phyloP scores from a whole-genome alignment of 2,888 invertebrate genomes.

The Ceramica pisi region DNA sequence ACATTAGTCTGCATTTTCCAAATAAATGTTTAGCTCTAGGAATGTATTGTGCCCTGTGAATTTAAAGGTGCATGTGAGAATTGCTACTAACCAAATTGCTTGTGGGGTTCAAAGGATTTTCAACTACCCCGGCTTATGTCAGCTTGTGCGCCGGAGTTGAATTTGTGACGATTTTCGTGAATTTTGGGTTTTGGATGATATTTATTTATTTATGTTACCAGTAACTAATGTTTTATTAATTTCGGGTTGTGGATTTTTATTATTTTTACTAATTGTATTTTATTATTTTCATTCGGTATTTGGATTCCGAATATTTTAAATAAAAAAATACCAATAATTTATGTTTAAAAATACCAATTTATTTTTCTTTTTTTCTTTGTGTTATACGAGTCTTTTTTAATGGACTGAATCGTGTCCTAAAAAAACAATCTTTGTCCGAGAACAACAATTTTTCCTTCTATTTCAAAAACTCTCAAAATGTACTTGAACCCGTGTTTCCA shows the following conservation, averaged over 20 bases:
- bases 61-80: constrained; percentile 34
- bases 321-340: no score
- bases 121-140: constrained; percentile 26
- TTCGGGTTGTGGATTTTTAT: constrained; percentile 13
- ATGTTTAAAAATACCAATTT: no score
- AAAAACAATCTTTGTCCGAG: no score
- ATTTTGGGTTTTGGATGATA: constrained; percentile 33
- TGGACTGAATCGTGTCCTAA: no score
- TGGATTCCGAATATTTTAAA: no score
- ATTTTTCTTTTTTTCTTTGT: no score
- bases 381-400: background rate
- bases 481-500: background rate
- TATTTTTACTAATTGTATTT: constrained; percentile 5
- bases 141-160: constrained; percentile 42
- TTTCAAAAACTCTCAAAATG: background rate
- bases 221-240: constrained; percentile 38
- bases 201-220: constrained; percentile 43
- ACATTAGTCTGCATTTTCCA: background rate
- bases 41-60: constrained; percentile 2
- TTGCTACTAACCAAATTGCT: constrained; percentile 46
- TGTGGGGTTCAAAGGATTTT: constrained; percentile 14
- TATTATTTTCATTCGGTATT: no score
- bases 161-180: constrained; percentile 8
- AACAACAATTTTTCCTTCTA: background rate
- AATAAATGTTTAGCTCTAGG: constrained; percentile 23